Conservation (phyloP, 1,140 invertebrate species). For the Cyphomyrmex costatus region DNA sequence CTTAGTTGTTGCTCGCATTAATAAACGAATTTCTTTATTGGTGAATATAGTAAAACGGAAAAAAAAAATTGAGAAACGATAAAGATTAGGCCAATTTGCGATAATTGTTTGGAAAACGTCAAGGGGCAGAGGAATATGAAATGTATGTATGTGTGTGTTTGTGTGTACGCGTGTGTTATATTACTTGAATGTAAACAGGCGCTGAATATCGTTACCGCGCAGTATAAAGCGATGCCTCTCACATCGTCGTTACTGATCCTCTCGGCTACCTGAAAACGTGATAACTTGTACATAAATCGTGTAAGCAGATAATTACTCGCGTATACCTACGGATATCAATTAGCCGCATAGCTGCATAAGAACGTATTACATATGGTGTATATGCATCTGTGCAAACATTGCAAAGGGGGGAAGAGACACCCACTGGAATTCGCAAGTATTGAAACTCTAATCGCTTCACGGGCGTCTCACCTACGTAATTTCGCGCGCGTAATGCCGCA, state of each 20-base stretch:
- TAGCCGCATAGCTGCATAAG: constrained; percentile 58
- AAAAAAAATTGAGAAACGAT: not conserved
- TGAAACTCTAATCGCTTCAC: constrained; percentile 23
- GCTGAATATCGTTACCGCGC: constrained; percentile 58
- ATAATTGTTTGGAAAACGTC: constrained; percentile 27
- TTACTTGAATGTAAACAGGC: constrained; percentile 38
- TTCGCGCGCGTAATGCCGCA: not conserved
- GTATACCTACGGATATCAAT: constrained; percentile 69
- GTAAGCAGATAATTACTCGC: constrained; percentile 65
- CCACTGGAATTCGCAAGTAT: constrained; percentile 1
- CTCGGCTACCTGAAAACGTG: constrained; percentile 76
- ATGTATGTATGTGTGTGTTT: not conserved
- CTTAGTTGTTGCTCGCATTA: constrained; percentile 5
- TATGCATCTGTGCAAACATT: constrained; percentile 29
- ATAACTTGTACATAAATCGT: constrained; percentile 75
- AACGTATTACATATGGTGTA: constrained; percentile 40
- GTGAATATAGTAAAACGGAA: not conserved
- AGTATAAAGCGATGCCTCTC: constrained; percentile 46
- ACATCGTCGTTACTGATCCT: constrained; percentile 65
- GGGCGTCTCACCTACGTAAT: not conserved
- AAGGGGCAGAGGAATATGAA: not conserved
- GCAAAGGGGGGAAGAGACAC: not conserved
- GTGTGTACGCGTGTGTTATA: not conserved
- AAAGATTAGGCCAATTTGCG: constrained; percentile 34
- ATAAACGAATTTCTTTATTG: constrained; percentile 14